Conservation (phyloP, 2,113 vertebrate genomes). For the Osmerus mordax region DNA sequence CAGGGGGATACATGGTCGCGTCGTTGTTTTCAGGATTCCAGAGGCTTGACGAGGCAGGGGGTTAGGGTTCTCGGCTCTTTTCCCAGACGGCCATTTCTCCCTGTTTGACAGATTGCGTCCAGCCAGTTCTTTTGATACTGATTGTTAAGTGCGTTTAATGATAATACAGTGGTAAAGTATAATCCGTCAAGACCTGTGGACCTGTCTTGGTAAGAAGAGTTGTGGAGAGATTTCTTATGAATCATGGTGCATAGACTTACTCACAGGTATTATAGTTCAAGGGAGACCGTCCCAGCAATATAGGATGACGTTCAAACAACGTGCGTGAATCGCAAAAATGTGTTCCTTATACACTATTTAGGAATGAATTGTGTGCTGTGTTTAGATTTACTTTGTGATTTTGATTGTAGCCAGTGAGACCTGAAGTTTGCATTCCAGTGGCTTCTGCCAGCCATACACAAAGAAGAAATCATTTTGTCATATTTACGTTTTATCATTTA, state of each 20-base stretch:
- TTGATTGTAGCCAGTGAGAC: too few species aligned
- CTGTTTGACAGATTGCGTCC: slow-evolving; percentile 31
- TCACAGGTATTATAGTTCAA: too few species aligned
- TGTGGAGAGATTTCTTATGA: neutral
- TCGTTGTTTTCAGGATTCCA: slow-evolving; percentile 25
- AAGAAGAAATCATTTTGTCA: too few species aligned
- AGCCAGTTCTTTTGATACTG: slow-evolving; percentile 3
- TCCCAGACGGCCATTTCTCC: slow-evolving; percentile 13
- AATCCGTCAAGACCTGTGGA: neutral
- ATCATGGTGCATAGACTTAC: neutral
- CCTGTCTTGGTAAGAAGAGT: neutral
- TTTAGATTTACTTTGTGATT: too few species aligned
- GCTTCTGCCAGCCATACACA: too few species aligned
- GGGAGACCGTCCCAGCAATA: too few species aligned
- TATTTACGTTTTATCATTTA: too few species aligned
- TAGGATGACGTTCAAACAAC: too few species aligned
- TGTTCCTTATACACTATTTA: too few species aligned
- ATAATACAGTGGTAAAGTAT: slow-evolving; percentile 9
- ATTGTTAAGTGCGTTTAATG: slow-evolving; percentile 14
- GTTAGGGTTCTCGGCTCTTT: neutral
- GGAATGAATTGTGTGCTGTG: too few species aligned
- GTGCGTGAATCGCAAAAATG: too few species aligned
- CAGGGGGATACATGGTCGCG: slow-evolving; percentile 7
- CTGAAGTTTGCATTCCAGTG: too few species aligned
- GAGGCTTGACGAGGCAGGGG: slow-evolving; percentile 7